Evolutionary conservation across 2,888 invertebrate species (phyloP).

Genomic region (Idaea dimidiata): DNA sequence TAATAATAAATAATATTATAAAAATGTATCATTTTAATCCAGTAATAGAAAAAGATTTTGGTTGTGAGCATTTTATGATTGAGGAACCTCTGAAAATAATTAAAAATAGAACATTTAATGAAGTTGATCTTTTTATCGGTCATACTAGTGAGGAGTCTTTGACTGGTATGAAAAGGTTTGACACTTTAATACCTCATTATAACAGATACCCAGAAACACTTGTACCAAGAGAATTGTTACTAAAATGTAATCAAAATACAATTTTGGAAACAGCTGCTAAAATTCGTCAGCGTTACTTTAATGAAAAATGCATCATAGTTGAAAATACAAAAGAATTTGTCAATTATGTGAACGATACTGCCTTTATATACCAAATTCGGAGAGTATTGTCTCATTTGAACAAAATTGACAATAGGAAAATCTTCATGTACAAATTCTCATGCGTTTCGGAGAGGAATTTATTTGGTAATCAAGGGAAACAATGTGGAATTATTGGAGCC

Average conservation of each 20-base stretch:
- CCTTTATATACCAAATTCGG: conserved; percentile 32
- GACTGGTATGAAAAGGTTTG: conserved; percentile 8
- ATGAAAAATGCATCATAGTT: conserved; percentile 24
- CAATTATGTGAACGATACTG: conserved; percentile 26
- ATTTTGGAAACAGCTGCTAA: conserved; percentile 30
- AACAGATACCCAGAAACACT: conserved; percentile 32
- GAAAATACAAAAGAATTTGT: conserved; percentile 32
- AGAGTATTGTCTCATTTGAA: conserved; percentile 31
- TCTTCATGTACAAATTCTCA: conserved; percentile 43
- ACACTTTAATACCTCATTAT: conserved; percentile 22
- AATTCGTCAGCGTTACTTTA: conserved; percentile 35
- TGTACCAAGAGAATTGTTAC: conserved; percentile 35
- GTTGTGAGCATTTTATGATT: conserved; percentile 31
- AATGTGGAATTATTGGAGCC: conserved; percentile 38
- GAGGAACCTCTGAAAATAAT: conserved; percentile 27
- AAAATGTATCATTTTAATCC: conserved; percentile 33
- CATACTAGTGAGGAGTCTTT: conserved; percentile 83
- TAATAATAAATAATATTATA: conserved; percentile 16
- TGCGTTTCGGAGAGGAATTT: conserved; percentile 41
- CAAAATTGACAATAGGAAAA: conserved; percentile 20
- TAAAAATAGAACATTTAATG: conserved; percentile 55
- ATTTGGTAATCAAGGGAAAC: conserved; percentile 31
- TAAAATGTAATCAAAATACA: conserved; percentile 25
- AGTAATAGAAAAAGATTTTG: conserved; percentile 39
- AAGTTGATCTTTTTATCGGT: conserved; percentile 84